phyloP scores from a whole-genome alignment of 1,140 invertebrate genomes.

The Zaprionus inermis region DNA sequence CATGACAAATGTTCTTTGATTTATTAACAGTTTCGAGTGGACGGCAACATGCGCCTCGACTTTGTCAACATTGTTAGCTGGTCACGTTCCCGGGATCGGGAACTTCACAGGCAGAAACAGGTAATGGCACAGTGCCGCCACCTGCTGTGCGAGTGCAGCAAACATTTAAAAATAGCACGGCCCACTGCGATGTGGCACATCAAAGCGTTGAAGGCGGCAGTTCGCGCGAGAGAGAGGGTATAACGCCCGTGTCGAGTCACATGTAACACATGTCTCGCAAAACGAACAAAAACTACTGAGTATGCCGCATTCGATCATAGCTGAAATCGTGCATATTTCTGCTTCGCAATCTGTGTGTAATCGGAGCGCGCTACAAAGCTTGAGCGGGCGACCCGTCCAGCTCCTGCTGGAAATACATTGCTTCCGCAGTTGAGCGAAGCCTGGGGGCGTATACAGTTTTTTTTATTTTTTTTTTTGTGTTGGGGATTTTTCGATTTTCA shows the following conservation, averaged over 20 bases:
- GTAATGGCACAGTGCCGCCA: conserved; percentile 27
- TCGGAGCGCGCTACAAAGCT: conserved; percentile 54
- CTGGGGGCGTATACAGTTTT: conserved; percentile 3
- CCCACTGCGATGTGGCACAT: conserved; percentile 42
- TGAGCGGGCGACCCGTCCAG: neutral
- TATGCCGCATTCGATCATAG: neutral
- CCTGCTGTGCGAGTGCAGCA: conserved; percentile 57
- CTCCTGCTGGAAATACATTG: conserved; percentile 42
- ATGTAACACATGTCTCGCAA: too few relatives aligned
- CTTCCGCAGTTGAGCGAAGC: conserved; percentile 44
- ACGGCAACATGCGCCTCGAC: conserved; percentile 21
- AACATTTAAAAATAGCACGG: conserved; percentile 66
- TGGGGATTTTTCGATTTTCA: conserved; percentile 13
- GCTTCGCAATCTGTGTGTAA: conserved; percentile 42
- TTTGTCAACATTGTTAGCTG: conserved; percentile 63
- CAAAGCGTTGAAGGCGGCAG: conserved; percentile 37
- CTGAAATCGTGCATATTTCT: neutral
- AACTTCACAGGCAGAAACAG: conserved; percentile 18
- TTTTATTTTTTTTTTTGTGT: conserved; percentile 6
- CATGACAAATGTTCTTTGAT: conserved; percentile 72
- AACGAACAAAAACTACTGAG: neutral
- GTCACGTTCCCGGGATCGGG: conserved; percentile 46
- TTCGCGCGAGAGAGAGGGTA: conserved; percentile 8
- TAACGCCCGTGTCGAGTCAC: neutral
- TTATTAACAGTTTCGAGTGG: conserved; percentile 63